Percentiles rank a stretch among this genome's conserved stretches.
Conservation (phyloP, 2,797 vertebrate genomes). For the Malacoraja senta region DNA sequence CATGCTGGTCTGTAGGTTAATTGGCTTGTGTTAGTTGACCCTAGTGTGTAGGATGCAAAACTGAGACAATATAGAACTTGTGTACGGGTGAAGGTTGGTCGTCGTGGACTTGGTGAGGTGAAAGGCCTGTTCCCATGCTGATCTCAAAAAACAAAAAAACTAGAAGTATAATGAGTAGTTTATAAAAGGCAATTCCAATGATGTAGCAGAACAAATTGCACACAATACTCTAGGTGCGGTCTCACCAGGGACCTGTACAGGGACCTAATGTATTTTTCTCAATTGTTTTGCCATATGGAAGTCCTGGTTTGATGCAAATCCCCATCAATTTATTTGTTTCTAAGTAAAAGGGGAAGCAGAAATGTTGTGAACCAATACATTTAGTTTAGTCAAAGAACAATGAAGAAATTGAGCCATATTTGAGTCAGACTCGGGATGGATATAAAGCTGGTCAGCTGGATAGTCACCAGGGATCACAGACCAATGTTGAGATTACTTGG, state of each 20-base stretch:
- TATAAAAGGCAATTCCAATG: neutral
- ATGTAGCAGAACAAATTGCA: neutral
- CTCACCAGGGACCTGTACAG: too few relatives aligned
- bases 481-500: neutral
- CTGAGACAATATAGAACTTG: too few relatives aligned
- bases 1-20: too few relatives aligned
- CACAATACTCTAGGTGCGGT: too few relatives aligned
- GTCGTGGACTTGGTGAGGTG: too few relatives aligned
- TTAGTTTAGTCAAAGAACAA: neutral
- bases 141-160: too few relatives aligned
- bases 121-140: too few relatives aligned
- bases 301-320: neutral
- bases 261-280: neutral
- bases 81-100: too few relatives aligned
- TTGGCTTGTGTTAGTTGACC: too few relatives aligned
- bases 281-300: neutral
- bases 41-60: too few relatives aligned
- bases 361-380: neutral
- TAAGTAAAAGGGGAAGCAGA: neutral
- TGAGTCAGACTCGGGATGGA: neutral
- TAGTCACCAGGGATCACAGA: neutral
- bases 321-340: neutral
- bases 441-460: neutral
- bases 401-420: constrained; percentile 7
- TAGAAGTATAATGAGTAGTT: neutral